phyloP scores from a whole-genome alignment of 2,888 invertebrate genomes.

The Spisula solida region DNA sequence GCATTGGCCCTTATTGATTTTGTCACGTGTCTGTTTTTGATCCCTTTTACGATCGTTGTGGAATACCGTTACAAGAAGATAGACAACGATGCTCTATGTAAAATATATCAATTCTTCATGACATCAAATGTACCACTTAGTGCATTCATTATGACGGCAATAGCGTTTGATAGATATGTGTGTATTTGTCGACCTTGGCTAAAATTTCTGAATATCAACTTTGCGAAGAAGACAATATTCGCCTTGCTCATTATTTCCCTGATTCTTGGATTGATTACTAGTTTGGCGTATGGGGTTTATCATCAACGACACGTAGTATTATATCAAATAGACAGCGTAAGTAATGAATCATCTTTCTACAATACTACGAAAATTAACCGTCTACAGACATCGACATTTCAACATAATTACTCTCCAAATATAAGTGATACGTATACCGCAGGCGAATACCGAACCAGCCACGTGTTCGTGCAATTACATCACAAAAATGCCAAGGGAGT shows the following conservation, averaged over 20 bases:
- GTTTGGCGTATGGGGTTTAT: slow-evolving; percentile 64
- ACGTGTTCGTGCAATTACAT: neutral
- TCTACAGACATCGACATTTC: neutral
- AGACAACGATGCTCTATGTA: slow-evolving; percentile 78
- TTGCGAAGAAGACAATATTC: slow-evolving; percentile 78
- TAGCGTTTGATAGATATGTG: slow-evolving; percentile 84
- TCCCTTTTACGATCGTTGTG: slow-evolving; percentile 78
- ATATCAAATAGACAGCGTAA: neutral
- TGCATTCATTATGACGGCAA: slow-evolving; percentile 84
- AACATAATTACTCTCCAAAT: neutral
- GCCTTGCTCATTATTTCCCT: slow-evolving; percentile 77
- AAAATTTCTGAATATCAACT: slow-evolving; percentile 76
- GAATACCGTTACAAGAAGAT: slow-evolving; percentile 74
- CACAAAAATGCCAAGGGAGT: neutral
- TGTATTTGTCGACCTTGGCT: slow-evolving; percentile 83
- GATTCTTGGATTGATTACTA: slow-evolving; percentile 79
- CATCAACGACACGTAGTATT: slow-evolving; percentile 17
- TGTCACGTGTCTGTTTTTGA: slow-evolving; percentile 79
- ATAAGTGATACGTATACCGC: neutral
- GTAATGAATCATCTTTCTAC: neutral
- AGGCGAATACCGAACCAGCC: neutral
- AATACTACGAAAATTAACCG: neutral
- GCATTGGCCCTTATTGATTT: slow-evolving; percentile 82
- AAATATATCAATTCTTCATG: slow-evolving; percentile 82
- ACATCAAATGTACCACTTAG: slow-evolving; percentile 84